Base-by-base conservation (phyloP, 2,888 invertebrate species). In the Drosophila mimica region DNA sequence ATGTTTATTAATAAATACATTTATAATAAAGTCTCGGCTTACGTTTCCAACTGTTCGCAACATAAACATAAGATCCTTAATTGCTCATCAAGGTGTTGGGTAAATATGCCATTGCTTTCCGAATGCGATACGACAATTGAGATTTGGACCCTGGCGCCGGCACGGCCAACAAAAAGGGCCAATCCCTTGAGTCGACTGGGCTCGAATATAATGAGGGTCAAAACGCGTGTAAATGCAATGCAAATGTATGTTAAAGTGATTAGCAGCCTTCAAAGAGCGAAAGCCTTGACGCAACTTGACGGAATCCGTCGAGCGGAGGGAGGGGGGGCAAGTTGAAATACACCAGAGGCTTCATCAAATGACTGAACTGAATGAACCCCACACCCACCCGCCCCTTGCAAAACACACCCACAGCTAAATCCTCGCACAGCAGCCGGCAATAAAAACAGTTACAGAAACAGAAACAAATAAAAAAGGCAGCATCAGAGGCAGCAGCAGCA, bases 171-270 rank as follows among this genome's bases (percentile, higher is more conserved):
- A 58, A 70, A 74, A 84, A 69, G 74, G 62, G 56, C 68, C 54
- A 83, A 67, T 75, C 82, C 86, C 86, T 82, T 43, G 85, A 79
- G 80, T 66, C 60, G 49, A 53, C 53, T 48, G 49, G 61, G 40
- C 40, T 31, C 54, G 69, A 68, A 69, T 70, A 68, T 91, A 90
- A 89, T 89, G 86, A 91, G 90, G 86, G 89, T 91, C 91, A 91
- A 88, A 88, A 76, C 74, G 88, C 85, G 90, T 81, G 82, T 90
- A 91, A 91, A 90, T 90, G 82, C 83, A 87, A 91, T 91, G 91
- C 91, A 91, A 91, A 90, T 91, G 82, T 91, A 91, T 91, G 91
- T 88, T 91, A 91, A 89, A 90, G 82, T 81, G 90, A 91, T 91
- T 91, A 90, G 86, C 87, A 82, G 82, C 83, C 89, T 88, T 91